Conservation (phyloP, 1,140 invertebrate species). For the Camponotus vicinus region DNA sequence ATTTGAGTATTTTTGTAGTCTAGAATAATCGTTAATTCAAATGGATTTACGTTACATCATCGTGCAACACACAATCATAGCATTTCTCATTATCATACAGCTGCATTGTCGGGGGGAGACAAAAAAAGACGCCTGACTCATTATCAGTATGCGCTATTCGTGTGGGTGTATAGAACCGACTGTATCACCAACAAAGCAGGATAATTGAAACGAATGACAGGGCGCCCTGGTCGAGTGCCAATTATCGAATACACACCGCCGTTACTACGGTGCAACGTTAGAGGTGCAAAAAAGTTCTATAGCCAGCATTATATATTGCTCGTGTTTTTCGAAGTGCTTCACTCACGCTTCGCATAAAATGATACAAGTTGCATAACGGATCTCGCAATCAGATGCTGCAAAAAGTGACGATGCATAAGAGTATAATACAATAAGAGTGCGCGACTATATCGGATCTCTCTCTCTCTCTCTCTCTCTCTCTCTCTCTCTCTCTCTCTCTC, state of each 20-base stretch:
- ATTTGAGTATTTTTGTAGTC: background rate
- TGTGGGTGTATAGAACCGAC: slow-evolving; percentile 16
- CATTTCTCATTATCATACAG: slow-evolving; percentile 16
- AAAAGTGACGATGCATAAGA: slow-evolving; percentile 26
- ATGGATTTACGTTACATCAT: slow-evolving; percentile 8
- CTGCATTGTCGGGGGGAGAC: background rate
- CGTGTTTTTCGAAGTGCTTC: slow-evolving; percentile 14
- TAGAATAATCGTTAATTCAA: slow-evolving; percentile 21
- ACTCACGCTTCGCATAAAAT: slow-evolving; percentile 7
- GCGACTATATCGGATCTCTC: background rate
- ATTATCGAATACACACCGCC: slow-evolving; percentile 54
- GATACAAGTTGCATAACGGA: slow-evolving; percentile 48
- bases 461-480: too few species aligned
- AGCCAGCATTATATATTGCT: background rate
- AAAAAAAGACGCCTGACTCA: background rate
- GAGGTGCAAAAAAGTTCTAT: slow-evolving; percentile 36
- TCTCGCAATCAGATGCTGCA: background rate
- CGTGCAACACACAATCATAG: background rate
- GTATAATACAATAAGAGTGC: background rate
- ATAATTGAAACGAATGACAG: slow-evolving; percentile 61
- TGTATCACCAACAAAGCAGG: slow-evolving; percentile 34
- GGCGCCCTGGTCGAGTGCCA: slow-evolving; percentile 60
- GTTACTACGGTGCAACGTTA: background rate
- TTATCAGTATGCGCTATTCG: slow-evolving; percentile 25
- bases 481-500: too few species aligned